Base-by-base conservation (phyloP, 2,888 invertebrate species). In the Cephalotes varians region DNA sequence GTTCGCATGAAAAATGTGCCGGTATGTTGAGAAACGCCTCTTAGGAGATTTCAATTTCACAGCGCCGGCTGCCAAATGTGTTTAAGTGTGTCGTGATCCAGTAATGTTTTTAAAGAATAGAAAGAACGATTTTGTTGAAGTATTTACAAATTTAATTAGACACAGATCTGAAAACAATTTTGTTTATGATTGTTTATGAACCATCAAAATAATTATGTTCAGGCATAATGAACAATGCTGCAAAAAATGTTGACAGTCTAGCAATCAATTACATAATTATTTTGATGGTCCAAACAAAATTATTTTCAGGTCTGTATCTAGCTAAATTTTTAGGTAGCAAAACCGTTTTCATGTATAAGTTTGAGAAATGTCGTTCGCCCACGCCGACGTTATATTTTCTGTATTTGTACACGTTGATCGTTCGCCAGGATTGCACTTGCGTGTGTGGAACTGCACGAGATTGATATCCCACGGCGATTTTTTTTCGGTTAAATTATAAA, bases 401-500 rank as follows among this genome's bases (percentile, higher is more conserved):
- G 77, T 79, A 69, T 58, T 69, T 44, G 69, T 69, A 47, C 56
- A 34, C 56, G 25, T 44, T 79, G 69, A 79, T 34, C 69, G 7
- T 44, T 34, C 56, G 77, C 77, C 77, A 79, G 56, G 15, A 79
- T 56, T 69, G 56, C 77, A 58, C 44, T 44, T 56, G 56, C 69
- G 31, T 10, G 31, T 4, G 67, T 40, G 54, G 12, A 54, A n/a
- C 25, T 34, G 28, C 51, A 40, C 1, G 31, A 76, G 31, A 65
- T 51, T 77, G 21, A 69, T 40, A 49, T 65, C 40, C 65, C 28
- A 21, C 37, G 64, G 15, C 15, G 54, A 12, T 65, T 49, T 31
- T 54, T 51, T 31, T 28, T 51, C 18, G 2, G n/a, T 49, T 40
- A 25, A n/a, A 60, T 47, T 49, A 21, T n/a, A 62, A 44, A 60